phyloP scores from a whole-genome alignment of 2,888 invertebrate species.

The Acronicta leporina region DNA sequence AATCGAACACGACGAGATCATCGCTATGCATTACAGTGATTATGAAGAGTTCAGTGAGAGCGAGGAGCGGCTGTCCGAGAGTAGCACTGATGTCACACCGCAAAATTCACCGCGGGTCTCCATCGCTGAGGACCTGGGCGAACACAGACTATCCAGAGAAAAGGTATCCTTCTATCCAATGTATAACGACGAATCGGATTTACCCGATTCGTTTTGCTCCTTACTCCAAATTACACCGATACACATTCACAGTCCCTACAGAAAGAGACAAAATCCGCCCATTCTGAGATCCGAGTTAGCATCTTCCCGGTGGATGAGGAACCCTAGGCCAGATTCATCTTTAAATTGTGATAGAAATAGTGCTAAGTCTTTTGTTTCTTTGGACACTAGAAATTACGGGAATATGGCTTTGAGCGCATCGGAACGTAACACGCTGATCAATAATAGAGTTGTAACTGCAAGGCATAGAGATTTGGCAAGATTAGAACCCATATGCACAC shows the following conservation, averaged over 20 bases:
- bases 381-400: slow-evolving; percentile 77
- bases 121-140: slow-evolving; percentile 64
- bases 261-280: slow-evolving; percentile 76
- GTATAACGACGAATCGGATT: slow-evolving; percentile 68
- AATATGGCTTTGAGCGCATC: slow-evolving; percentile 72
- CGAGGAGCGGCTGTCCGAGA: slow-evolving; percentile 82
- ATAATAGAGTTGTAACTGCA: slow-evolving; percentile 78
- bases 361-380: slow-evolving; percentile 84
- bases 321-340: slow-evolving; percentile 80
- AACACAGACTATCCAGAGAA: slow-evolving; percentile 70
- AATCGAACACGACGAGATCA: slow-evolving; percentile 82
- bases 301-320: slow-evolving; percentile 85
- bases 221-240: slow-evolving; percentile 84
- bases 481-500: slow-evolving; percentile 77
- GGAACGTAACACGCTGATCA: slow-evolving; percentile 70
- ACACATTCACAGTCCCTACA: slow-evolving; percentile 78
- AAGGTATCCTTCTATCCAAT: slow-evolving; percentile 68
- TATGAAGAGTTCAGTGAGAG: slow-evolving; percentile 82
- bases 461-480: slow-evolving; percentile 76
- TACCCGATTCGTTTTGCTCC: slow-evolving; percentile 80
- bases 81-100: slow-evolving; percentile 83
- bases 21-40: slow-evolving; percentile 83
- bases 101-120: slow-evolving; percentile 82
- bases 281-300: slow-evolving; percentile 83
- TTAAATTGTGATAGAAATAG: slow-evolving; percentile 82